Percentiles rank a stretch among this genome's conserved stretches.
Conservation (phyloP, 2,113 vertebrate species). For the Ceyx melanurus region DNA sequence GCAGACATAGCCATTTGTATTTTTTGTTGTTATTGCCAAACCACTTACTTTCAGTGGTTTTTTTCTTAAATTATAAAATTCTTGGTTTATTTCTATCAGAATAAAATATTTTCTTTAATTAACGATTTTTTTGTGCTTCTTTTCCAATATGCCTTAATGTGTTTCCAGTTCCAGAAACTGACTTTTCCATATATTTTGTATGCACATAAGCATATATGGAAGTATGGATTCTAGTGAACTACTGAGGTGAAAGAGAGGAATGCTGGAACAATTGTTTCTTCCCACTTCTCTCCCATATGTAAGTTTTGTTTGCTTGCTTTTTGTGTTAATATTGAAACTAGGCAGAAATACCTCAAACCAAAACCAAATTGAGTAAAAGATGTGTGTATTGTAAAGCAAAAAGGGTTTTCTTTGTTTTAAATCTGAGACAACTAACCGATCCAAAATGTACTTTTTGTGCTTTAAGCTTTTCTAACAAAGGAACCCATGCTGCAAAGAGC, state of each 20-base stretch:
- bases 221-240: not conserved
- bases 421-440: not conserved
- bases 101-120: not conserved
- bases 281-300: not conserved
- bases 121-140: not conserved
- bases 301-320: not conserved
- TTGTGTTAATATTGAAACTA: not conserved
- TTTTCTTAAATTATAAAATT: not conserved
- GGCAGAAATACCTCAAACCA: not conserved
- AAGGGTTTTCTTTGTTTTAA: not conserved
- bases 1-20: not conserved
- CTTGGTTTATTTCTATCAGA: not conserved
- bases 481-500: not conserved
- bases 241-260: not conserved
- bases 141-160: accelerated
- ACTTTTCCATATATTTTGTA: not conserved
- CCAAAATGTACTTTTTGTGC: not conserved
- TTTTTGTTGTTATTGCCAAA: not conserved
- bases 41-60: not conserved
- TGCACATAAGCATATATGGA: not conserved
- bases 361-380: not conserved
- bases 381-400: not conserved
- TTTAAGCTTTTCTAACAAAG: not conserved
- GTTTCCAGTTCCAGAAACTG: not conserved
- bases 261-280: not conserved